Evolutionary conservation across 2,888 invertebrate species (phyloP).

Genomic region (Amphipoea lucens): DNA sequence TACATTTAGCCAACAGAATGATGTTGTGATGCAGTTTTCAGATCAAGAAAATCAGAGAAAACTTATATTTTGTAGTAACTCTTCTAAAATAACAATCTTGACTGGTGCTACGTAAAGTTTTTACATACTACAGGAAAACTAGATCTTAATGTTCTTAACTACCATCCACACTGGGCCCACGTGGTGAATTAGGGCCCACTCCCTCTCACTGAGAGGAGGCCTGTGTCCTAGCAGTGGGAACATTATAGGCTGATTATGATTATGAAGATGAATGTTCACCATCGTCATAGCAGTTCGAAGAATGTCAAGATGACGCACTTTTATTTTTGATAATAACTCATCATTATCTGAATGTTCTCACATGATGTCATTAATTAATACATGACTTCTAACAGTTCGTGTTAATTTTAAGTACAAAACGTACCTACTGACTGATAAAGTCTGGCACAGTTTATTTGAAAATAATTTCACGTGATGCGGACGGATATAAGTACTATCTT

Average conservation of each 20-base stretch:
- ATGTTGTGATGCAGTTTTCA: not conserved
- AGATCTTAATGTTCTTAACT: not conserved
- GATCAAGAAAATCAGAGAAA: not conserved
- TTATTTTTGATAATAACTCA: slow-evolving; percentile 38
- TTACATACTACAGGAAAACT: not conserved
- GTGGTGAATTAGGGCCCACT: too few species aligned
- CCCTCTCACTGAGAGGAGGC: too few species aligned
- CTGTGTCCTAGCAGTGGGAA: not conserved
- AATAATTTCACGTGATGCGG: slow-evolving; percentile 66
- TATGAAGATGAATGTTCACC: not conserved
- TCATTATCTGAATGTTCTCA: slow-evolving; percentile 44
- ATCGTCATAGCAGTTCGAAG: not conserved
- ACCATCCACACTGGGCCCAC: not conserved
- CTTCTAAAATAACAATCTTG: not conserved
- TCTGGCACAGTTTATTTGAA: slow-evolving; percentile 58
- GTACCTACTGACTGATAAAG: slow-evolving; percentile 47
- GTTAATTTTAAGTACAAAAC: slow-evolving; percentile 41
- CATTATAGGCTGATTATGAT: not conserved
- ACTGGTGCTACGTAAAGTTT: not conserved
- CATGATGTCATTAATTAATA: slow-evolving; percentile 41
- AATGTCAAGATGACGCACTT: slow-evolving; percentile 46
- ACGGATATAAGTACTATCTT: slow-evolving; percentile 9
- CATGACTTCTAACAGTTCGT: slow-evolving; percentile 33
- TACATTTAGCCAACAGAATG: too few species aligned
- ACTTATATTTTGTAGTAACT: not conserved